A percentile compares a stretch with the other conserved stretches of the same genome.
These are phyloP conservation scores for Philhelius pedissequus DNA, from an alignment of 2,888 invertebrate species.

Conservation along the genomic window DNA sequence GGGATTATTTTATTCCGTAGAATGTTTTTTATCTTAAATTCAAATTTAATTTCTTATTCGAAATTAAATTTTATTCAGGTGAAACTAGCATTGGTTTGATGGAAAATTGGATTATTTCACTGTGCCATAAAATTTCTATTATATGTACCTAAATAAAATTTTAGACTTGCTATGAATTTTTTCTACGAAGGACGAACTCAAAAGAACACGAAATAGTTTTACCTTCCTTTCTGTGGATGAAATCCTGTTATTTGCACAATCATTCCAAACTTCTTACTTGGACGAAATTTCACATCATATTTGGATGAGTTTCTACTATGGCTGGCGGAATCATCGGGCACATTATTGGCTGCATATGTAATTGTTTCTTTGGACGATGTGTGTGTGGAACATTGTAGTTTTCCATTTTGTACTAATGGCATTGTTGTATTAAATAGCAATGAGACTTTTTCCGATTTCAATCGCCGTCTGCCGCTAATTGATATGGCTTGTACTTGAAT, in stretches of 20 bases:
- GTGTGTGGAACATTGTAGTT: slow-evolving; percentile 71
- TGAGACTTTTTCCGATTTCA: slow-evolving; percentile 86
- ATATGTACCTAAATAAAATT: too few relatives aligned
- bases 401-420: slow-evolving; percentile 69
- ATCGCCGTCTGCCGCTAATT: slow-evolving; percentile 83
- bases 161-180: too few relatives aligned
- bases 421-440: slow-evolving; percentile 86
- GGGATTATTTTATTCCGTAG: too few relatives aligned
- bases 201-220: slow-evolving; percentile 47
- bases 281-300: slow-evolving; percentile 76
- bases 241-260: slow-evolving; percentile 77
- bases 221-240: slow-evolving; percentile 76
- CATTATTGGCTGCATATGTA: slow-evolving; percentile 14
- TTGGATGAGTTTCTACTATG: slow-evolving; percentile 33
- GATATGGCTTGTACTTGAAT: slow-evolving; percentile 89
- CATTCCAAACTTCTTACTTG: slow-evolving; percentile 77
- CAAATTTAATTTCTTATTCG: too few relatives aligned
- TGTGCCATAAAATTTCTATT: too few relatives aligned
- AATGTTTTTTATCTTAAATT: too few relatives aligned
- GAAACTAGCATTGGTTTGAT: too few relatives aligned
- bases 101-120: too few relatives aligned
- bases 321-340: slow-evolving; percentile 65
- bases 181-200: too few relatives aligned
- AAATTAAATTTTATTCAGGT: too few relatives aligned
- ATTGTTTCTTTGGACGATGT: slow-evolving; percentile 52